A percentile compares a stretch with the other conserved stretches of the same genome.
These are phyloP conservation scores for Blastobasis adustella DNA, from an alignment of 2,888 invertebrate species.

Conservation along the genomic window DNA sequence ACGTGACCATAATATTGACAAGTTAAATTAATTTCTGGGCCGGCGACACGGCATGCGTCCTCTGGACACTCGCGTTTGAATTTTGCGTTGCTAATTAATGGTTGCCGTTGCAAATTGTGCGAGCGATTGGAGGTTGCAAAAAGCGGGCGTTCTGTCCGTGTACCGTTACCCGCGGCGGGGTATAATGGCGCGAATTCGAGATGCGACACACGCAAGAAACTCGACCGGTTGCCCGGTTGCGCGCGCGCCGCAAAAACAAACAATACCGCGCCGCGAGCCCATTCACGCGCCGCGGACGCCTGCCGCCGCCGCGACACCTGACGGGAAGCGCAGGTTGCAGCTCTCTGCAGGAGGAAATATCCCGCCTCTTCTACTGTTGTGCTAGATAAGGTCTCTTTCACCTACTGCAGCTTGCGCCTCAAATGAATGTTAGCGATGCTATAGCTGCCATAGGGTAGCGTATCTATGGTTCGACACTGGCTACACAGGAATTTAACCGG, in stretches of 20 bases:
- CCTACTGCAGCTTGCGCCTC: too few relatives aligned
- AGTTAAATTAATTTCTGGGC: conserved; percentile 52
- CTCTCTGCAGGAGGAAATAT: too few relatives aligned
- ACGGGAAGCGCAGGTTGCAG: conserved; percentile 9
- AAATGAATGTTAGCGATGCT: too few relatives aligned
- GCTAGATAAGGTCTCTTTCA: too few relatives aligned
- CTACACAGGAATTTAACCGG: too few relatives aligned
- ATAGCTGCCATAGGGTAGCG: too few relatives aligned
- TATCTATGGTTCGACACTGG: too few relatives aligned
- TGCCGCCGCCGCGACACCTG: conserved; percentile 36
- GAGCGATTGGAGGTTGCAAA: conserved; percentile 53
- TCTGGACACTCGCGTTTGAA: conserved; percentile 39
- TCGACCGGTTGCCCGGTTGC: conserved; percentile 35
- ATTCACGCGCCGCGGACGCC: conserved; percentile 31
- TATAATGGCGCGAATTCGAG: conserved; percentile 53
- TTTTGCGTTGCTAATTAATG: conserved; percentile 58
- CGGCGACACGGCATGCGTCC: conserved; percentile 33
- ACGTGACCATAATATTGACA: conserved; percentile 64
- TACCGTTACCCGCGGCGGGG: conserved; percentile 47
- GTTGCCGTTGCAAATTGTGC: conserved; percentile 46
- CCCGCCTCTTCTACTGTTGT: too few relatives aligned
- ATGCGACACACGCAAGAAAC: conserved; percentile 56
- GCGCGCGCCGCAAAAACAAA: too few relatives aligned
- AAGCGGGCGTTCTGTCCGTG: conserved; percentile 42
- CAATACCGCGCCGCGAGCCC: conserved; percentile 28